Evolutionary conservation across 1,140 invertebrate genomes (phyloP).

Genomic region (Bombus cullumanus): DNA sequence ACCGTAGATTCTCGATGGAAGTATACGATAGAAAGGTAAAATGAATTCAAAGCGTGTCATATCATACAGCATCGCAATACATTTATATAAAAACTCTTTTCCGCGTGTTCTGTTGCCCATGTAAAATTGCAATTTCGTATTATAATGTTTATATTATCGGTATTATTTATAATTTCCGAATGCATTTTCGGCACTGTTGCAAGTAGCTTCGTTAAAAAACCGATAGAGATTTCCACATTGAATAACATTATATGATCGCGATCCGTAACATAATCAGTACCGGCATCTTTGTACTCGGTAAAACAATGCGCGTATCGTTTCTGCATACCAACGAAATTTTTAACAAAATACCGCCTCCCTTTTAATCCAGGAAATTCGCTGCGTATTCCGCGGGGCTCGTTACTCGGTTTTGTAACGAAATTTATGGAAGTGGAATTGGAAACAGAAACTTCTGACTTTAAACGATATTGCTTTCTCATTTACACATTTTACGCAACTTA

Average conservation of each 20-base stretch:
- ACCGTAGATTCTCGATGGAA: background rate
- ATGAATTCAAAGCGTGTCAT: background rate
- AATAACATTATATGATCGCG: background rate
- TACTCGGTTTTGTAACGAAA: constrained; percentile 18
- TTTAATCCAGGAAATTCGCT: background rate
- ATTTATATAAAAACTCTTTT: background rate
- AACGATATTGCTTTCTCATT: constrained; percentile 20
- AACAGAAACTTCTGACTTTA: constrained; percentile 7
- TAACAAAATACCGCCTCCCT: background rate
- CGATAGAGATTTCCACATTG: background rate
- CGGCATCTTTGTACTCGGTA: background rate
- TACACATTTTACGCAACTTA: constrained; percentile 19
- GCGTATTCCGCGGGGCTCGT: background rate
- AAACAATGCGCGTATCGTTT: background rate
- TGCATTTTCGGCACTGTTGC: background rate
- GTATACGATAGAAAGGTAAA: background rate
- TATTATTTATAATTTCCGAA: constrained; percentile 3
- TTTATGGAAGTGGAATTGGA: constrained; percentile 20
- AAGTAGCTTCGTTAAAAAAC: constrained; percentile 1
- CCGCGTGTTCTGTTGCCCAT: background rate
- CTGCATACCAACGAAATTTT: background rate
- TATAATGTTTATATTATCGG: background rate
- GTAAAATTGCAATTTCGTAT: background rate
- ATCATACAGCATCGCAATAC: background rate
- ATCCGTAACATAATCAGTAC: background rate